A percentile compares a stretch with the other conserved stretches of the same genome.
Evolutionary conservation across 2,797 vertebrate genomes (phyloP).

Genomic region (Amphiprion clarkii): DNA sequence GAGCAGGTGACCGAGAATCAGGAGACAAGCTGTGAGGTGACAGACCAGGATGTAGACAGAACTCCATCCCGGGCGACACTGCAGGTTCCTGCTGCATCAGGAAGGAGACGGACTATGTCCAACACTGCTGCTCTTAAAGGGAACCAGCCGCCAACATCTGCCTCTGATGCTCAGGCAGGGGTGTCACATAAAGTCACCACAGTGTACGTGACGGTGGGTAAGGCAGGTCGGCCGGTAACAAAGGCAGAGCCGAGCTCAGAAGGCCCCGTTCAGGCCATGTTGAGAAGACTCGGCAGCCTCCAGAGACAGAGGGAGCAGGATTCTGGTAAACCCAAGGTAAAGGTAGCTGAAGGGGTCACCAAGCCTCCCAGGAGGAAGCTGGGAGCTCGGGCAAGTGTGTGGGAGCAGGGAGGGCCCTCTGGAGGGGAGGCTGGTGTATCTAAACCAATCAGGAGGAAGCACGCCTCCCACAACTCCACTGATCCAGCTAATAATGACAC

Average conservation of each 20-base stretch:
- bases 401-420: constrained; percentile 78
- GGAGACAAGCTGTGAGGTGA: constrained; percentile 57
- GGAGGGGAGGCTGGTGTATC: constrained; percentile 65
- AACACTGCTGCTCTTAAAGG: constrained; percentile 80
- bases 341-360: constrained; percentile 78
- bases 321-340: constrained; percentile 70
- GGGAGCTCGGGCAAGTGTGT: constrained; percentile 77
- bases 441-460: constrained; percentile 81
- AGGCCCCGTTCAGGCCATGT: constrained; percentile 88
- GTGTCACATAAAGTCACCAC: constrained; percentile 84
- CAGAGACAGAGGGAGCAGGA: constrained; percentile 87
- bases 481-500: constrained; percentile 49
- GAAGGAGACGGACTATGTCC: constrained; percentile 76
- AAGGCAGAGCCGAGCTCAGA: constrained; percentile 79
- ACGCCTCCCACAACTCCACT: constrained; percentile 52
- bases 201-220: constrained; percentile 93
- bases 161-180: constrained; percentile 69
- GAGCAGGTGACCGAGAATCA: constrained; percentile 55
- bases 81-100: constrained; percentile 72
- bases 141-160: constrained; percentile 66
- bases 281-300: constrained; percentile 91
- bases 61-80: constrained; percentile 34
- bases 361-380: constrained; percentile 91
- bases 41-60: constrained; percentile 71
- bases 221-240: constrained; percentile 65